A percentile compares a stretch with the other conserved stretches of the same genome.
Evolutionary conservation across 2,797 vertebrate species (phyloP).

Genomic region (Allobates femoralis): DNA sequence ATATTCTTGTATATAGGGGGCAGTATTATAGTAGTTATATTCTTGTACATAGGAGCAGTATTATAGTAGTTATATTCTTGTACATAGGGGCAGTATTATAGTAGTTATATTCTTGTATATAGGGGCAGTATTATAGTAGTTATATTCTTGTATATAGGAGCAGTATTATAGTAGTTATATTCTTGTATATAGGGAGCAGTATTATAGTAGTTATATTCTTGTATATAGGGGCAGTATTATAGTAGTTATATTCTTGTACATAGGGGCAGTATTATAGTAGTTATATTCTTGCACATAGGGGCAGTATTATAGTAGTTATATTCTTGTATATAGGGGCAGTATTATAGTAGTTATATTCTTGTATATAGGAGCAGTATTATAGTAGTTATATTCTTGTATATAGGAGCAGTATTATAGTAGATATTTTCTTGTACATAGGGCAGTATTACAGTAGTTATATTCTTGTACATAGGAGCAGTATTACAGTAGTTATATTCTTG

Average conservation of each 20-base stretch:
- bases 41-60: slow-evolving; percentile 7
- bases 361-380: slow-evolving; percentile 7
- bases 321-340: slow-evolving; percentile 10
- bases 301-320: slow-evolving; percentile 10
- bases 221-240: no score
- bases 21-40: slow-evolving; percentile 18
- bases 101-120: neutral
- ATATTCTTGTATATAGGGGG: neutral
- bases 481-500: slow-evolving; percentile 4
- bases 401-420: neutral
- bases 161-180: slow-evolving; percentile 21
- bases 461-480: neutral
- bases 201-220: no score
- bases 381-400: neutral
- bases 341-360: slow-evolving; percentile 16
- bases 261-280: no score
- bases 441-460: neutral
- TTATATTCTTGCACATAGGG: no score
- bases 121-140: slow-evolving; percentile 10
- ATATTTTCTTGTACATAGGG: slow-evolving; percentile 16
- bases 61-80: slow-evolving; percentile 20
- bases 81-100: no score
- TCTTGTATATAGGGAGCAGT: no score
- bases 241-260: no score
- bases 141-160: neutral